A percentile compares a stretch with the other conserved stretches of the same genome.
Conservation (phyloP, 2,113 vertebrate genomes). For the Scortum barcoo region DNA sequence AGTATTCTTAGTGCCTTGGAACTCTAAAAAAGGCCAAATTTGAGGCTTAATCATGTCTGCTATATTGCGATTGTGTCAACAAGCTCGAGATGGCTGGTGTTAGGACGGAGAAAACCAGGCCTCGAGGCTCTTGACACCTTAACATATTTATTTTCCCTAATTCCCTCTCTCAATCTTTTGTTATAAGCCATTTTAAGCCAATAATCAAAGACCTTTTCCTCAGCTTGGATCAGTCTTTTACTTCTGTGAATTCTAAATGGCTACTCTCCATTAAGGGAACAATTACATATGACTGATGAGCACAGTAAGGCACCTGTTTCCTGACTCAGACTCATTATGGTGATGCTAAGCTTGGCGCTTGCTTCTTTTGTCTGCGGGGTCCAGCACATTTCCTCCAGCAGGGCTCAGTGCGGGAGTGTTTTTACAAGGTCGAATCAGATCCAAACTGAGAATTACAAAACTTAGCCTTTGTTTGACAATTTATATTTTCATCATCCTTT, state of each 20-base stretch:
- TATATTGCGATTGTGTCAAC: constrained; percentile 47
- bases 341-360: constrained; percentile 17
- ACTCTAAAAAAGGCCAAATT: constrained; percentile 41
- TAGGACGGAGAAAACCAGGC: not conserved
- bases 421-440: not conserved
- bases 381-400: constrained; percentile 5
- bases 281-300: constrained; percentile 67
- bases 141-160: constrained; percentile 27
- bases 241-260: constrained; percentile 50
- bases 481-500: not conserved
- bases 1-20: constrained; percentile 48
- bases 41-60: constrained; percentile 64
- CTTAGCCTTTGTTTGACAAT: not conserved
- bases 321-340: constrained; percentile 45
- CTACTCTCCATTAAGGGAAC: constrained; percentile 54
- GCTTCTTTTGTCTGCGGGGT: constrained; percentile 28
- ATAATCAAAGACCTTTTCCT: constrained; percentile 36
- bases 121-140: constrained; percentile 30
- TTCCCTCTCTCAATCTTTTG: constrained; percentile 6
- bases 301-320: constrained; percentile 40
- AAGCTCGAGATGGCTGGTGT: constrained; percentile 38
- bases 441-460: not conserved
- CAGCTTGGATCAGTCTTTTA: constrained; percentile 14
- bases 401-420: constrained; percentile 2
- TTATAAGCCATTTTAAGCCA: constrained; percentile 43